Evolutionary conservation across 2,797 vertebrate species (phyloP).

Genomic region (Coreius guichenoti): DNA sequence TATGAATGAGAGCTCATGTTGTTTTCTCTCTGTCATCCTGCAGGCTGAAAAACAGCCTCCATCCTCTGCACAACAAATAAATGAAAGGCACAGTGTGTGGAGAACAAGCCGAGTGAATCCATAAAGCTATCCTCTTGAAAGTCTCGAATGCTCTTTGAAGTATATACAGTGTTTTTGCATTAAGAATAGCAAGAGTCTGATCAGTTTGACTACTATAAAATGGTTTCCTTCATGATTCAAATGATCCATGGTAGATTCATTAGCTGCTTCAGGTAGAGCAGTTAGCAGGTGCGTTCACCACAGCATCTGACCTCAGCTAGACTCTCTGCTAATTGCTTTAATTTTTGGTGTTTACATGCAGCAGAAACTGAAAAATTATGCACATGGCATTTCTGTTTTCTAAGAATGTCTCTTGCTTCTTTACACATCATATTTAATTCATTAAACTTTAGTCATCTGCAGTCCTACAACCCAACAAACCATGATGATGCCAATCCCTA

Average conservation of each 20-base stretch:
- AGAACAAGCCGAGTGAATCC: slow-evolving; percentile 20
- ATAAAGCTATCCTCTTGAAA: slow-evolving; percentile 28
- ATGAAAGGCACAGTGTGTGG: slow-evolving; percentile 23
- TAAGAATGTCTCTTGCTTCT: not conserved
- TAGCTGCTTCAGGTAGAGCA: not conserved
- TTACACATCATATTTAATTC: not conserved
- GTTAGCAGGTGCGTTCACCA: not conserved
- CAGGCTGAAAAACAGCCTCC: slow-evolving; percentile 34
- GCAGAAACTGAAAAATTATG: not conserved
- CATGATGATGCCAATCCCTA: not conserved
- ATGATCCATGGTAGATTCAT: not conserved
- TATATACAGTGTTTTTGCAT: not conserved
- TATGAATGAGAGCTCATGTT: slow-evolving; percentile 36
- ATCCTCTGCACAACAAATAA: slow-evolving; percentile 16
- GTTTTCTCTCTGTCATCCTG: slow-evolving; percentile 34
- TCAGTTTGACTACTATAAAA: not conserved
- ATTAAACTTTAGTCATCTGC: not conserved
- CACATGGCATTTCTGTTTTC: not conserved
- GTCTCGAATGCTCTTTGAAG: slow-evolving; percentile 1
- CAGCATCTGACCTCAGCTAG: not conserved
- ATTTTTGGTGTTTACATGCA: not conserved
- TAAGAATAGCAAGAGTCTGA: not conserved
- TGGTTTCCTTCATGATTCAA: not conserved
- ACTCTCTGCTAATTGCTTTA: not conserved
- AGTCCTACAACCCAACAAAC: not conserved